These are phyloP conservation scores for Aethes cnicana DNA, from an alignment of 2,888 invertebrate species.

Conservation along the genomic window DNA sequence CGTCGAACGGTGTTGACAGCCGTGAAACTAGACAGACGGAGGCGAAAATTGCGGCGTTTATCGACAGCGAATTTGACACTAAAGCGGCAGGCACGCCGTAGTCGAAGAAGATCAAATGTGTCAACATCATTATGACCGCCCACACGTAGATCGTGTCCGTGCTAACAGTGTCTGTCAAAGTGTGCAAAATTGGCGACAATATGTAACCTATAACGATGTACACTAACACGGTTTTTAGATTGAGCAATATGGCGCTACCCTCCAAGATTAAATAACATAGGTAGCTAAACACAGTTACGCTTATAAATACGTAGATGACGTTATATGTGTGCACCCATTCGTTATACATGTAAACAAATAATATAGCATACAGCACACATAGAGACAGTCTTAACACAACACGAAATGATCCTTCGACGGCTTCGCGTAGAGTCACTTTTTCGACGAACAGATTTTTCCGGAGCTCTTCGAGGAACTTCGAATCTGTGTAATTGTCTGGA, in stretches of 20 bases:
- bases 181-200: slow-evolving; percentile 95
- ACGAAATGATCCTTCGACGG: slow-evolving; percentile 88
- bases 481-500: slow-evolving; percentile 96
- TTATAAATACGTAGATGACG: slow-evolving; percentile 82
- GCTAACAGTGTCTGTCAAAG: slow-evolving; percentile 97
- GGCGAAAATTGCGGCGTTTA: slow-evolving; percentile 97
- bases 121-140: slow-evolving; percentile 92
- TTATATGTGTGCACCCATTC: slow-evolving; percentile 84
- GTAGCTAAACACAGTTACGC: slow-evolving; percentile 84
- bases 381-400: slow-evolving; percentile 91
- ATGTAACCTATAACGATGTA: slow-evolving; percentile 94
- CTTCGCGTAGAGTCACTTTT: slow-evolving; percentile 86
- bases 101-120: slow-evolving; percentile 95
- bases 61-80: slow-evolving; percentile 94
- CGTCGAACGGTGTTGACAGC: slow-evolving; percentile 91
- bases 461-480: slow-evolving; percentile 91
- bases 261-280: slow-evolving; percentile 76
- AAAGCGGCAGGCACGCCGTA: slow-evolving; percentile 94
- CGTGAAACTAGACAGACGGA: slow-evolving; percentile 97
- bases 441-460: slow-evolving; percentile 91
- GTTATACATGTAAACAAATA: slow-evolving; percentile 88
- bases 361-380: slow-evolving; percentile 87
- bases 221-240: slow-evolving; percentile 89
- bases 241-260: slow-evolving; percentile 67
- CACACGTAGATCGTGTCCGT: slow-evolving; percentile 98